Evolutionary conservation across 1,140 invertebrate genomes (phyloP).

Genomic region (Tetraneura akinire): DNA sequence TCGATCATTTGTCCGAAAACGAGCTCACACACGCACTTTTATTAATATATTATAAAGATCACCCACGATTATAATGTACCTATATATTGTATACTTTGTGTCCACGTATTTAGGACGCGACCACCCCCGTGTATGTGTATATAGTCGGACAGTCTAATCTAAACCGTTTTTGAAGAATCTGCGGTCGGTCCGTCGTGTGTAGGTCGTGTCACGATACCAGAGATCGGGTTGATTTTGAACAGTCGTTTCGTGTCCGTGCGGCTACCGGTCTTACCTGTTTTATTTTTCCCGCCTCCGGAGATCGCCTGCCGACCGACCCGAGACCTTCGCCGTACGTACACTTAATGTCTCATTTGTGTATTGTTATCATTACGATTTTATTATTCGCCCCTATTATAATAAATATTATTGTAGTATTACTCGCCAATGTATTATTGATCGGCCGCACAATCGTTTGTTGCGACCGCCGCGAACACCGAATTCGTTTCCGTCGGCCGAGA

Average conservation of each 20-base stretch:
- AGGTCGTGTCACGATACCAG: too few relatives aligned
- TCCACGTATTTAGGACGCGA: neutral
- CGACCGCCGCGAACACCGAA: too few relatives aligned
- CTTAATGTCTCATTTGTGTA: constrained; percentile 13
- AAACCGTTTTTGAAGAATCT: constrained; percentile 47
- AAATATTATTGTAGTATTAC: neutral
- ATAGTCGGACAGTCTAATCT: constrained; percentile 33
- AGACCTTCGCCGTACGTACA: neutral
- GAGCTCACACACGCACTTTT: neutral
- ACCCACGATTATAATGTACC: constrained; percentile 41
- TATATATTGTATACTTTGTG: neutral
- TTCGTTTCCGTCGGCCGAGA: too few relatives aligned
- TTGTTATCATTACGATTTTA: constrained; percentile 1
- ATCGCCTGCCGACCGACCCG: neutral
- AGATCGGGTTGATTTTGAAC: constrained; percentile 48
- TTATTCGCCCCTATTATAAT: too few relatives aligned
- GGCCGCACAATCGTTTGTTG: too few relatives aligned
- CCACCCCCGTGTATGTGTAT: neutral
- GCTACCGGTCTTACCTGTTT: constrained; percentile 35
- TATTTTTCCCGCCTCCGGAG: too few relatives aligned
- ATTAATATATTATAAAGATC: constrained; percentile 7
- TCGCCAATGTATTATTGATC: neutral
- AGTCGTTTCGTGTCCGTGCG: neutral
- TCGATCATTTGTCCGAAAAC: constrained; percentile 23
- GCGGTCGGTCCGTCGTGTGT: constrained; percentile 21